Base-by-base conservation (phyloP, 2,797 vertebrate species). In the Coluber constrictor region DNA sequence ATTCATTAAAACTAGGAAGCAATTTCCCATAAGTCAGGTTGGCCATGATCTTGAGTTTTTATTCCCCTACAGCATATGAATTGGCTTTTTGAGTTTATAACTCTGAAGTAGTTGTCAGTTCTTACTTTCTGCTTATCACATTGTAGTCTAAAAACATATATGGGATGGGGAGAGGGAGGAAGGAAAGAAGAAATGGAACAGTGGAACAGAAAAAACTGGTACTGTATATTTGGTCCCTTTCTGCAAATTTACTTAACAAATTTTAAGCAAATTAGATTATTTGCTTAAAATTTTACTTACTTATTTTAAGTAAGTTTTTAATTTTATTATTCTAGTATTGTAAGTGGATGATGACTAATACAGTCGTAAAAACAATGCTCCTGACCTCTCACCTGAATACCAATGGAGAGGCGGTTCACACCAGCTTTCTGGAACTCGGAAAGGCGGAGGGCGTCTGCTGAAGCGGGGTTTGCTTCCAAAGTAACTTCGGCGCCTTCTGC, bases 401-500 rank as follows among this genome's bases (percentile, higher is more conserved):
- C 99, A 0, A 99, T 95, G 93, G 99, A 99, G 93, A 99, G 96
- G 13, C 99, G 98, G 96, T 99, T 99, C 92, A 99, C 95, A 0
- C 99, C 99, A 0, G 98, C 98, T 0, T 79, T 95, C 74, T 90
- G 96, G 90, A 98, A 99, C 18, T 97, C 97, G 0, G 97, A 95
- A 60, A 99, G 97, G 93, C 93, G 97, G 1, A 96, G 96, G 92
- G 94, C 94, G 29, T 97, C 94, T 0, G 89, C 93, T 0, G 98
- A 98, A 43, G 98, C 98, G 12, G 99, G 99, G 93, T 99, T 99
- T 92, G 98, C 98, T 95, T 99, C 99, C 43, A 99, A 95, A 0
- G 98, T 99, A 93, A 99, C 97, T 96, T 99, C 99, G 0, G 98
- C 97, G 0, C 97, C 79, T 0, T 96, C 87, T 0, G 97, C 96